A percentile compares a stretch with the other conserved stretches of the same genome.
Conservation (phyloP, 2,797 vertebrate genomes). For the Potorous gilbertii region DNA sequence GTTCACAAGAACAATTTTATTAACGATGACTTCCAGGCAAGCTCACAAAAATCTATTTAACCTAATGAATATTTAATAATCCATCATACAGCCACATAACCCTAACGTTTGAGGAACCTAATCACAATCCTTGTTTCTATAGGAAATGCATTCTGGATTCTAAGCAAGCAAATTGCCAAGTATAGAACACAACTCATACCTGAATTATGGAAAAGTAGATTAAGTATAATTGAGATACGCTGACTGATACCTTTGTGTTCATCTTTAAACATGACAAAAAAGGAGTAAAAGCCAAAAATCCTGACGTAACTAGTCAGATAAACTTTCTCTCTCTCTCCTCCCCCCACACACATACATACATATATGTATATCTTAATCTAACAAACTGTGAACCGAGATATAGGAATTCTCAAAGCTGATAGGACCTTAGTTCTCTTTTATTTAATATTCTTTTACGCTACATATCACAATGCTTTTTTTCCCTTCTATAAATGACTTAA, state of each 20-base stretch:
- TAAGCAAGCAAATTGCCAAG: slow-evolving; percentile 19
- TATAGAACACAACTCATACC: neutral
- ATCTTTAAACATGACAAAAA: neutral
- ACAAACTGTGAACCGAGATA: neutral
- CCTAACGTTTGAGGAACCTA: neutral
- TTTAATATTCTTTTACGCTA: neutral
- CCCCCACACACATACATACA: neutral
- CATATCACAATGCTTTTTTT: neutral
- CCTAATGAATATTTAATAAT: neutral
- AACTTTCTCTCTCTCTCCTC: neutral
- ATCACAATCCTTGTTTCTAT: neutral
- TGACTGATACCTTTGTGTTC: neutral
- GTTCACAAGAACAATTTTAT: neutral
- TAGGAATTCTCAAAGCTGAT: neutral
- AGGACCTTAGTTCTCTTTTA: neutral
- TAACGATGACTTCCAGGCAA: neutral
- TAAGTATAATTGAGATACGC: neutral
- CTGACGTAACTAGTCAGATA: neutral
- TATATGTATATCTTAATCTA: slow-evolving; percentile 30
- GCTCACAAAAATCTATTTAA: neutral
- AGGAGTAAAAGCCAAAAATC: neutral
- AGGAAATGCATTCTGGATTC: slow-evolving; percentile 10
- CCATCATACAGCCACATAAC: neutral
- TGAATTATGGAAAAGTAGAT: neutral
- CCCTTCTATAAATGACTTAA: neutral